Base-by-base conservation (phyloP, 2,888 invertebrate species). In the Bhutanitis thaidina region DNA sequence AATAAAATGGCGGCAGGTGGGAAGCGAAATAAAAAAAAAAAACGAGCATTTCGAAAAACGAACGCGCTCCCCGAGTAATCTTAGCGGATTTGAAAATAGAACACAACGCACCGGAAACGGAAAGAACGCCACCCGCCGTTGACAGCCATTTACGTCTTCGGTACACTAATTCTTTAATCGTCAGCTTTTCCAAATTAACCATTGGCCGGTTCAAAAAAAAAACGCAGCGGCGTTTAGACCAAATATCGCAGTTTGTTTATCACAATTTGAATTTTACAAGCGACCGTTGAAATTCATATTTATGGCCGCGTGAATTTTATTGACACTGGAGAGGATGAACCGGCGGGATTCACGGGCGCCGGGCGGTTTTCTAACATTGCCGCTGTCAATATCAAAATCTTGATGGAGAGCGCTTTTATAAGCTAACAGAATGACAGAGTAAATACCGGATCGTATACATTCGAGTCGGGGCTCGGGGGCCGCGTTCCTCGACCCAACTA, bases 91-190 rank as follows among this genome's bases (percentile, higher is more conserved):
- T 79, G 74, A 75, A 86, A 89, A 88, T 88, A 89, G 86, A 87
- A 83, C 79, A 64, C 67, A 68, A 5, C 7, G 62, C 73, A 71
- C 73, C 80, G 88, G 87, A 88, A 88, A 70, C 87, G 89, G 89
- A 88, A 82, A 86, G 80, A 74, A 65, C 74, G 77, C 69, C 71
- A 69, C 74, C 72, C 76, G 71, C 74, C 69, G 88, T 77, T 87
- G 89, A 88, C 88, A 87, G 88, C 82, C 86, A 83, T 86, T 89
- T 87, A 84, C 80, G 79, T 82, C 77, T 78, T 74, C 71, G 71
- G 67, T 71, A 74, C 71, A 77, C 77, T 77, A 79, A 83, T 84
- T 85, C 75, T 73, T 74, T 71, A 80, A 86, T 87, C 83, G 85
- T 79, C 80, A 80, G 71, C 69, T 80, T 82, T 84, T 82, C 77